Evolutionary conservation across 2,113 vertebrate species (phyloP).

Genomic region (Onychostruthus taczanowskii): DNA sequence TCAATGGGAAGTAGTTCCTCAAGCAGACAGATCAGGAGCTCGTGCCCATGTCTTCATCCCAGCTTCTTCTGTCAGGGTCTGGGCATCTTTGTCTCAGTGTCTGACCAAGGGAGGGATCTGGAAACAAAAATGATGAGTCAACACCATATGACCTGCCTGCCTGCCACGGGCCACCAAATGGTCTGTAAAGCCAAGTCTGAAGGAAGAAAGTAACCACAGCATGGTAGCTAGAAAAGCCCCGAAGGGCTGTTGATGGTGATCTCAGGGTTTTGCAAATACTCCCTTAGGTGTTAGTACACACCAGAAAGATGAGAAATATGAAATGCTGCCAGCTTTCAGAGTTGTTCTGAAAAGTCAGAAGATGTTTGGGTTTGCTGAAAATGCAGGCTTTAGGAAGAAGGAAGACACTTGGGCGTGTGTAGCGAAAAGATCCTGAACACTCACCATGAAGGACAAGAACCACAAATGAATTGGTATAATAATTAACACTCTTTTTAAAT

Average conservation of each 20-base stretch:
- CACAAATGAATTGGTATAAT: not conserved
- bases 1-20: not conserved
- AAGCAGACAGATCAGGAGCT: not conserved
- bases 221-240: not conserved
- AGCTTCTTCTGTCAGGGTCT: not conserved
- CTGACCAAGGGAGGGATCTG: not conserved
- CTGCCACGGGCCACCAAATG: not conserved
- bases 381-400: not conserved
- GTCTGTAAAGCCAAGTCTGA: not conserved
- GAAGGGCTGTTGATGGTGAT: not conserved
- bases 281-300: not conserved
- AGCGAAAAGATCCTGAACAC: not conserved
- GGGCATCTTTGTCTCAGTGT: not conserved
- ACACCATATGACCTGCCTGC: not conserved
- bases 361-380: not conserved
- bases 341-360: not conserved
- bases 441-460: not conserved
- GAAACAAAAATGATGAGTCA: not conserved
- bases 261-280: not conserved
- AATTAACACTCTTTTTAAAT: not conserved
- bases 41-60: not conserved
- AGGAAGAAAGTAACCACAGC: not conserved
- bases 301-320: not conserved
- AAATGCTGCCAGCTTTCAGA: not conserved
- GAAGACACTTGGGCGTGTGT: not conserved